A percentile compares a stretch with the other conserved stretches of the same genome.
These are phyloP conservation scores for Diorhabda elongata DNA, from an alignment of 1,140 invertebrate genomes.

Conservation along the genomic window DNA sequence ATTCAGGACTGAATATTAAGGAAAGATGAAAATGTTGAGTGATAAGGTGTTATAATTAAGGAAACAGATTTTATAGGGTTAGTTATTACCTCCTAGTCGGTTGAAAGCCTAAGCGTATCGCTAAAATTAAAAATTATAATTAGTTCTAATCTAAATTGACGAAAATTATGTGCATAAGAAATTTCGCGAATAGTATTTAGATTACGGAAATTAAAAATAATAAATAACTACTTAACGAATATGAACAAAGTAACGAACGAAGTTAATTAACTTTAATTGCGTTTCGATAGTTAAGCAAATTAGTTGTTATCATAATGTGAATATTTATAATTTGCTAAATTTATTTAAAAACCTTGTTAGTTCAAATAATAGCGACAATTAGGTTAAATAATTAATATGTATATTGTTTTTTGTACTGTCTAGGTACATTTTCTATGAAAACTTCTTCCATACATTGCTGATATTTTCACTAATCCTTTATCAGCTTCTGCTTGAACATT, in stretches of 20 bases:
- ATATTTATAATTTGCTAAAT: not conserved
- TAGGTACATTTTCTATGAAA: too few species aligned
- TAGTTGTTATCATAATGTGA: not conserved
- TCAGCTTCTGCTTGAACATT: too few species aligned
- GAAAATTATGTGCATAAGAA: not conserved
- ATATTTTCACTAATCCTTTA: too few species aligned
- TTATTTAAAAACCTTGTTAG: not conserved
- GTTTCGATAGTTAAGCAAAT: not conserved
- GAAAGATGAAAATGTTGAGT: too few species aligned
- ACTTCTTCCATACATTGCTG: too few species aligned
- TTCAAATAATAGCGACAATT: too few species aligned
- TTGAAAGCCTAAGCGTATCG: not conserved
- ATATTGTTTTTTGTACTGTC: too few species aligned
- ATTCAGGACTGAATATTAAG: too few species aligned
- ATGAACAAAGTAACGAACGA: not conserved
- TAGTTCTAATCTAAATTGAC: slow-evolving; percentile 3
- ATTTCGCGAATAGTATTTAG: not conserved
- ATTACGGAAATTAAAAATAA: not conserved
- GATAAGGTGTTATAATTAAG: too few species aligned
- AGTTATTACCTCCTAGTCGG: not conserved
- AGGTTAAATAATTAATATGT: too few species aligned
- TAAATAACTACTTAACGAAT: not conserved
- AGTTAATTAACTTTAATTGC: not conserved
- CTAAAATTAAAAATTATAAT: not conserved
- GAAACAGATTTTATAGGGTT: not conserved